Conservation (phyloP, 2,888 invertebrate genomes). For the Monoplex corrugatus region DNA sequence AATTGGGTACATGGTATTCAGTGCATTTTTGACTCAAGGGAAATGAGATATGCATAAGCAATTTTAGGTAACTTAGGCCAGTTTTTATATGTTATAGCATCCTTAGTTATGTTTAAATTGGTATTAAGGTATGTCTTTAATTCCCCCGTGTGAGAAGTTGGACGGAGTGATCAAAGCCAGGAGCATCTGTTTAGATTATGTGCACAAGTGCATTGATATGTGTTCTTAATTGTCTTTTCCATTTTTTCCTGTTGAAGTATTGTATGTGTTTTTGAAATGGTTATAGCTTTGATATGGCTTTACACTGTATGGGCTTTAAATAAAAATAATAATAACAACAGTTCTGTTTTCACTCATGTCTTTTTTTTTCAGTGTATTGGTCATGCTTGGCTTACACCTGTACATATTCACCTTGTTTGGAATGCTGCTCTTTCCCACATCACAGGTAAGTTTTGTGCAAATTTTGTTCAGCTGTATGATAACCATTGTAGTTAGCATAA, state of each 20-base stretch:
- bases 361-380: conserved; percentile 52
- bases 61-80: no score
- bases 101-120: no score
- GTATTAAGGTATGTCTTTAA: no score
- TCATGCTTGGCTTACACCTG: conserved; percentile 78
- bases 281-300: not conserved
- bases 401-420: conserved; percentile 80
- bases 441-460: conserved; percentile 53
- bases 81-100: no score
- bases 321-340: not conserved
- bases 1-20: no score
- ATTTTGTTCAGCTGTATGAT: no score
- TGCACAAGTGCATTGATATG: not conserved
- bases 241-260: not conserved
- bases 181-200: no score
- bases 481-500: no score
- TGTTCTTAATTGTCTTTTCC: not conserved
- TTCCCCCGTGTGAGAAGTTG: no score
- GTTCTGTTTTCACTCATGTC: not conserved
- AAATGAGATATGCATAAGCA: no score
- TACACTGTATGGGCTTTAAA: not conserved
- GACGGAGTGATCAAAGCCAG: no score
- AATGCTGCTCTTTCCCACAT: conserved; percentile 78
- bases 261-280: not conserved
- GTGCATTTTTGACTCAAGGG: no score